Base-by-base conservation (phyloP, 2,113 vertebrate genomes). In the Engystomops pustulosus region DNA sequence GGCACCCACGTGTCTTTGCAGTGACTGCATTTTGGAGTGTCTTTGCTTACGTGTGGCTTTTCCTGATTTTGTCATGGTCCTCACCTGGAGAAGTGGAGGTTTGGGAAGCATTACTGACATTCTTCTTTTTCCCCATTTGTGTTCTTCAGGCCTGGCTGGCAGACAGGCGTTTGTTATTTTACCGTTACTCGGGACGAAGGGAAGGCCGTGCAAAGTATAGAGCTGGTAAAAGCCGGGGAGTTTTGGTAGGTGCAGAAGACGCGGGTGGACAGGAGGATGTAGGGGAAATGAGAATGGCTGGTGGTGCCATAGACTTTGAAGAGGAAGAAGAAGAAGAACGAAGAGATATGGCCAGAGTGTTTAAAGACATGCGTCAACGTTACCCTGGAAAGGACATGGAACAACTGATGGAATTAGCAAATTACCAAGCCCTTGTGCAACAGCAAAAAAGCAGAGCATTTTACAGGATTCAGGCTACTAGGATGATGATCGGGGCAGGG, bases 381-480 rank as follows among this genome's bases (percentile, higher is more conserved):
- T 93, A 95, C 78, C 95, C 95, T 0, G 95, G 95, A 41, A 95
- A 95, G 81, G 95, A 95, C 89, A 94, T 94, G 93, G 95, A 95
- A 83, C 95, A 96, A 87, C 89, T 96, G 84, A 94, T 95, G 0
- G 95, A 96, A 88, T 93, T 96, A 92, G 95, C 95, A 69, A 95
- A 95, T 89, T 95, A 95, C 86, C 95, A 95, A 55, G 93, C 94
- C 1, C 83, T 96, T 85, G 92, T 94, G 44, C 95, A 95, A 53
- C 95, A 95, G 68, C 95, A 95, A 90, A 96, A 96, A 88, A 95
- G 95, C 87, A 87, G 95, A 3, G 95, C 95, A 41, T 96, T 96
- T 87, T 96, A 95, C 83, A 94, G 95, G 36, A 95, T 96, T 27
- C 95, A 96, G 30, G 95, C 95, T 71, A 96, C 95, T 0, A 94